Base-by-base conservation (phyloP, 2,797 vertebrate species). In the Spinibarbus caldwelli region DNA sequence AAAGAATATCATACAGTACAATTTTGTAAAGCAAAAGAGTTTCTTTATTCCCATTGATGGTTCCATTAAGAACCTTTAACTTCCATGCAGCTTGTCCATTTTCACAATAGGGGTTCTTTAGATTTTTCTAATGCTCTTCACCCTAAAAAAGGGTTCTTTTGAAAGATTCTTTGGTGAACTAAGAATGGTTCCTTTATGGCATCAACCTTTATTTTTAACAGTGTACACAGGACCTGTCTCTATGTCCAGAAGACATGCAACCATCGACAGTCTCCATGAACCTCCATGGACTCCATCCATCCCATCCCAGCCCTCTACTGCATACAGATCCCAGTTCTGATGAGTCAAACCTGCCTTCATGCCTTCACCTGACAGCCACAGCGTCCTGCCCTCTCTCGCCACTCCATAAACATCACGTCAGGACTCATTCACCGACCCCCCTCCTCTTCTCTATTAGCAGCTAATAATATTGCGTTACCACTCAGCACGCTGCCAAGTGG, bases 361-460 rank as follows among this genome's bases (percentile, higher is more conserved):
- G 6, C 26, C 52, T 85, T 71, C 47, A 82, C 73, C 85, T 62
- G 66, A 84, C 43, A 49, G 64, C 38, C 86, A 77, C 71, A 49
- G 54, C 45, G 59, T 45, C 57, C 49, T 68, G 71, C 19, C 62
- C 78, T 85, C 47, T 87, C 29, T 87, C 38, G 64, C 64, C 67
- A 80, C 88, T 87, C 88, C 86, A 87, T 88, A 91, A 93, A 92
- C 88, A 88, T 77, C 52, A 70, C 78, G 64, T 90, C 85, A 91
- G 84, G 81, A 89, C 84, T 89, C 84, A 89, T 78, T 43, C 68
- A 79, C 86, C 89, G 89, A 87, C 87, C 90, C 88, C 87, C 78
- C 59, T 52, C 21, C 77, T 23, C 76, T 68, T 45, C 45, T 80
- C 78, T 86, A 89, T 90, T 91, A 91, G 89, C 90, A 89, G 89